These are phyloP conservation scores for Lasiurus cinereus DNA, from an alignment of 2,113 vertebrate genomes.

Conservation along the genomic window DNA sequence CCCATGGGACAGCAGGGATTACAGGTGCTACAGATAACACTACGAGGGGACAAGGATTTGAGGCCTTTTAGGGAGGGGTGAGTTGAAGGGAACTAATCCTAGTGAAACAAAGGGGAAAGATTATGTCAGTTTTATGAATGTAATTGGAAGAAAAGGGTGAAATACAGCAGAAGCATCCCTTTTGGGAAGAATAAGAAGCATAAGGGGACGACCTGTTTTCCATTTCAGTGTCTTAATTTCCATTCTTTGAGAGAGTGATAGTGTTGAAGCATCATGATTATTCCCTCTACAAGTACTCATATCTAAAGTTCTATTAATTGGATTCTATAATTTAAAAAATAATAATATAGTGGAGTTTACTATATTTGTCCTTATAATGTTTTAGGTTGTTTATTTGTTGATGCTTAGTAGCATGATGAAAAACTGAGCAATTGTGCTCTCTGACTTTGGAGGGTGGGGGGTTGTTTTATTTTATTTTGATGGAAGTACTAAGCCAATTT, in stretches of 20 bases:
- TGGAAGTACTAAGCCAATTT: constrained; percentile 77
- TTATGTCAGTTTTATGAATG: constrained; percentile 45
- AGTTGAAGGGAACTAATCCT: constrained; percentile 57
- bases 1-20: constrained; percentile 72
- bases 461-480: constrained; percentile 65
- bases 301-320: constrained; percentile 64
- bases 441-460: constrained; percentile 57
- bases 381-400: constrained; percentile 64
- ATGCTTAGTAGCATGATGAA: constrained; percentile 63
- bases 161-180: not conserved
- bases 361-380: constrained; percentile 11
- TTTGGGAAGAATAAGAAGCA: constrained; percentile 15
- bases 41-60: constrained; percentile 55
- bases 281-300: constrained; percentile 45
- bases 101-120: constrained; percentile 56
- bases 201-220: constrained; percentile 16
- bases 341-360: constrained; percentile 9
- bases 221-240: constrained; percentile 24
- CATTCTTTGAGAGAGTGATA: not conserved
- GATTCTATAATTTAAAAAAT: constrained; percentile 40
- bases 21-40: constrained; percentile 74
- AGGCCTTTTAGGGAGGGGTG: constrained; percentile 63
- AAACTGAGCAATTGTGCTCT: constrained; percentile 52
- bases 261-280: constrained; percentile 64
- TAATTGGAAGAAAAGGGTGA: not conserved